Evolutionary conservation across 1,140 invertebrate species (phyloP).

Genomic region (Pseudoatta argentina): DNA sequence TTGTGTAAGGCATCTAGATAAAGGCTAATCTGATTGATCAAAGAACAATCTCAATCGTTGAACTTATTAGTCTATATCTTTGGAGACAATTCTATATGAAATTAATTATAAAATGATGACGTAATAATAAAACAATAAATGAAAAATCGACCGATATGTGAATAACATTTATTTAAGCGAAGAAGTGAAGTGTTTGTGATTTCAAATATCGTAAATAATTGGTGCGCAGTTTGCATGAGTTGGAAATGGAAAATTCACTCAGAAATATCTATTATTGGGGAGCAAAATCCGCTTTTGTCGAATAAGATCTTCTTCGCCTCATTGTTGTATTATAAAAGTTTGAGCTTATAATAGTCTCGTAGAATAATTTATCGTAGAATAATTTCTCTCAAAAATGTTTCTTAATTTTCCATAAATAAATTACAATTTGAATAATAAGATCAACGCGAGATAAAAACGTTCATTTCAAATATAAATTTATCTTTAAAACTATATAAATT

Average conservation of each 20-base stretch:
- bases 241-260: no score
- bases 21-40: constrained; percentile 22
- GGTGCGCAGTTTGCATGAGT: no score
- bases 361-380: background rate
- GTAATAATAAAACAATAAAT: no score
- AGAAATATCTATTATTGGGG: no score
- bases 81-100: background rate
- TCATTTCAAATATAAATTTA: background rate
- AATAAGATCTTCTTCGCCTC: no score
- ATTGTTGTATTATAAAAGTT: background rate
- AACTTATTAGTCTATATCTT: background rate
- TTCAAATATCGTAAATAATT: no score
- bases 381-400: background rate
- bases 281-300: no score
- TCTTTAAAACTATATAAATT: background rate
- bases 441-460: background rate
- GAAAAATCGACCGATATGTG: no score
- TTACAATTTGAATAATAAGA: background rate
- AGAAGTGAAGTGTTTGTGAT: no score
- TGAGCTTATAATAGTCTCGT: background rate
- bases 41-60: constrained; percentile 16
- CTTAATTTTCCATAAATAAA: background rate
- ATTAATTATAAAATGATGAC: background rate
- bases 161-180: no score
- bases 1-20: constrained; percentile 54